Conservation (phyloP, 2,797 vertebrate species). For the Myioborus melanocephalus region DNA sequence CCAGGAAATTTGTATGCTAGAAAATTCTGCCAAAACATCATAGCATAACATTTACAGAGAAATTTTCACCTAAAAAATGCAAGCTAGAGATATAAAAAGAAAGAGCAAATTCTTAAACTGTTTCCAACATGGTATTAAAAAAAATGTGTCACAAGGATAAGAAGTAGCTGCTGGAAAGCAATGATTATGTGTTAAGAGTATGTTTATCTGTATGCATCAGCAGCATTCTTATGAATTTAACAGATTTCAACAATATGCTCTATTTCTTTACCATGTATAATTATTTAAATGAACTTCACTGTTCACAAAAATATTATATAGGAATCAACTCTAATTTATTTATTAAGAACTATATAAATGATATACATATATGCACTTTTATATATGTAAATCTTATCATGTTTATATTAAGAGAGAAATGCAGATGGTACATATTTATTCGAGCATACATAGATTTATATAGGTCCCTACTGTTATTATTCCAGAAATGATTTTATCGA, state of each 20-base stretch:
- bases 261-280: background rate
- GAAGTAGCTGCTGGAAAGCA: background rate
- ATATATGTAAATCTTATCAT: background rate
- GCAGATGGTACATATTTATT: background rate
- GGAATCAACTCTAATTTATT: background rate
- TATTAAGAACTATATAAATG: background rate
- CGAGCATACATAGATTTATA: background rate
- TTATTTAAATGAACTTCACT: background rate
- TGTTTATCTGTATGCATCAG: background rate
- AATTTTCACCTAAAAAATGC: background rate
- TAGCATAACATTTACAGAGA: background rate
- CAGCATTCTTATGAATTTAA: background rate
- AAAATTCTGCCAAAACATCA: background rate
- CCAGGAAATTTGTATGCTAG: background rate
- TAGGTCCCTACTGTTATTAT: background rate
- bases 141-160: background rate
- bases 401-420: background rate
- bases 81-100: background rate
- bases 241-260: background rate
- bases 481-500: accelerated
- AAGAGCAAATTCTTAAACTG: background rate
- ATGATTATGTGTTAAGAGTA: background rate
- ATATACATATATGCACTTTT: background rate
- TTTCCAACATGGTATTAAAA: background rate
- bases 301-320: background rate